Evolutionary conservation across 2,797 vertebrate genomes (phyloP), one percentile per base, ranked within the genome.

Genomic region (Heterohyrax brucei): DNA sequence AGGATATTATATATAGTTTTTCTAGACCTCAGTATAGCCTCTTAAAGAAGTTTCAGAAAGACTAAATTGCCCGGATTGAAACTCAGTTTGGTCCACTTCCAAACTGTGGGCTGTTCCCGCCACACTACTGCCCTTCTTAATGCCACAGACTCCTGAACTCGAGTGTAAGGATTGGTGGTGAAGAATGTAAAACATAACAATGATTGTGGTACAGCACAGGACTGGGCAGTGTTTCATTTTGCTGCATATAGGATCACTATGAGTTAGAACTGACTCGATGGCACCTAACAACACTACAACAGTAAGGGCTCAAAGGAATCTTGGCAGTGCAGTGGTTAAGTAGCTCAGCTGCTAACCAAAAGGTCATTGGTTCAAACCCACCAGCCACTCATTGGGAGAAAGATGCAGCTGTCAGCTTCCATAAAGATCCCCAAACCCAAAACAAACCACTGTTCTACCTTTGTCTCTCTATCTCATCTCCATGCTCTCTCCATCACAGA

Each of bases 111-210:
- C 14, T 83, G 5, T 82, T 50, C 95, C 78, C 88, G 62, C 24
- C 28, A 89, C 22, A 89, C 46, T 78, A 78, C 4, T 81, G 12
- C 24, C 92, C 7, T 24, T 87, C 73, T 90, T 53, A 62, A 87
- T 61, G 30, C 21, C 30, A 72, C 5, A 26, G n/a, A 88, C 77
- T 92, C 30, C 53, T 78, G 26, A 93, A 87, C n/a, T 70, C 4
- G 30, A 26, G 61, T 96, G 77, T 87, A 30, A 79, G 50, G 28
- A 64, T 7, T 68, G n/a, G 26, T 87, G 26, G n/a, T 66, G 5
- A 84, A 97, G 82, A 73, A 78, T 13, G 84, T 19, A 81, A 94
- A 84, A 48, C 21, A 59, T 68, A 9, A 22, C 72, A 79, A n/a
- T 14, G 18, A 22, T 39, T 39, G 39, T 39, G 39, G 39, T 3